These are phyloP conservation scores for Pararge aegeria DNA, from an alignment of 1,140 invertebrate species.

Conservation along the genomic window DNA sequence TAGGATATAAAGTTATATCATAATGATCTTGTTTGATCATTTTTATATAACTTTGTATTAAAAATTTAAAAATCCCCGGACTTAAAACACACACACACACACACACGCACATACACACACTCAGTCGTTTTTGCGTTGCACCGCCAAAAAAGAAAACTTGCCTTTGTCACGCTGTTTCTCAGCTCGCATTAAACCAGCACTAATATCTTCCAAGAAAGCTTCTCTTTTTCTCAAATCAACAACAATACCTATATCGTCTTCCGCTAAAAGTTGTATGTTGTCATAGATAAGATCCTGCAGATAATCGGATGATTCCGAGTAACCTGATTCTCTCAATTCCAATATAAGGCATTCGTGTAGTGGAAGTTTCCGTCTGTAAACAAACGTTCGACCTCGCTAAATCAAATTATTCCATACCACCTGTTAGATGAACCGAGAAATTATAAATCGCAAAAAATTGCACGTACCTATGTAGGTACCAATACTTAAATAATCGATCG, in stretches of 20 bases:
- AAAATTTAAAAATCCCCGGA: no score
- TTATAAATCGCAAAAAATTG: no score
- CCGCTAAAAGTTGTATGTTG: constrained; percentile 69
- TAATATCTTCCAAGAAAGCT: constrained; percentile 72
- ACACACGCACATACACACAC: no score
- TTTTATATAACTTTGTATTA: no score
- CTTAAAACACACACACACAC: no score
- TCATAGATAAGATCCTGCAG: constrained; percentile 78
- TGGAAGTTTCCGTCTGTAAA: constrained; percentile 70
- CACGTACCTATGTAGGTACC: no score
- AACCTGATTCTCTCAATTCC: constrained; percentile 78
- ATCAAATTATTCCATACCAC: background rate
- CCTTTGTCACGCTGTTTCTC: constrained; percentile 67
- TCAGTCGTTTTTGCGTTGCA: no score
- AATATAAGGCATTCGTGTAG: constrained; percentile 76
- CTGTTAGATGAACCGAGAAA: background rate
- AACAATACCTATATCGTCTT: constrained; percentile 73
- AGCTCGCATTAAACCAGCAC: constrained; percentile 55
- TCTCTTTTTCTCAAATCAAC: constrained; percentile 64
- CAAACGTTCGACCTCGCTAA: constrained; percentile 17
- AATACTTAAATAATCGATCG: no score
- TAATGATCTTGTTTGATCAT: no score
- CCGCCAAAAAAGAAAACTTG: background rate
- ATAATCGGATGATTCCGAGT: constrained; percentile 67
- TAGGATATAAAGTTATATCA: no score